These are phyloP conservation scores for Pseudomyrmex pallidus DNA, from an alignment of 1,140 invertebrate genomes.

Conservation along the genomic window DNA sequence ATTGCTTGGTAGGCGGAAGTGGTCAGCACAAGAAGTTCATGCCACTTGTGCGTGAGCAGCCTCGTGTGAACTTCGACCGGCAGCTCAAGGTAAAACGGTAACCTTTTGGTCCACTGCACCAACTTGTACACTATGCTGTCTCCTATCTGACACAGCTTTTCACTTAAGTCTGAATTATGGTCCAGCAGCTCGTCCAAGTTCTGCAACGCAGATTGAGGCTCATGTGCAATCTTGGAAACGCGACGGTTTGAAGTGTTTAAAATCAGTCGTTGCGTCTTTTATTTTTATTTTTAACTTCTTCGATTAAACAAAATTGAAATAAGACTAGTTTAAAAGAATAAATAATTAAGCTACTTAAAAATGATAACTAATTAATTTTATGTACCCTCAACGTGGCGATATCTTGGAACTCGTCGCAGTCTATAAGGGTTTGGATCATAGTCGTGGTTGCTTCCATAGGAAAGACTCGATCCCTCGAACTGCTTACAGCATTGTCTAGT, in stretches of 20 bases:
- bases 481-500: constrained; percentile 94
- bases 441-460: constrained; percentile 92
- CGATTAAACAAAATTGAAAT: neutral
- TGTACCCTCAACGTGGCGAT: constrained; percentile 92
- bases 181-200: constrained; percentile 96
- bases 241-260: neutral
- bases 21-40: constrained; percentile 96
- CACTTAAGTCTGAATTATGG: constrained; percentile 95
- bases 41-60: constrained; percentile 98
- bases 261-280: neutral
- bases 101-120: constrained; percentile 98
- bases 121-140: constrained; percentile 98
- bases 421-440: constrained; percentile 96
- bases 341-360: constrained; percentile 1
- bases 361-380: constrained; percentile 33
- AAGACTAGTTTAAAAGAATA: neutral
- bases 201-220: constrained; percentile 81
- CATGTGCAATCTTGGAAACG: neutral
- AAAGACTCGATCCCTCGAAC: constrained; percentile 92
- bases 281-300: neutral
- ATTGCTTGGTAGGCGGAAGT: constrained; percentile 97
- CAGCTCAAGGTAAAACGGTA: constrained; percentile 98
- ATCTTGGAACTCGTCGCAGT: constrained; percentile 98
- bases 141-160: constrained; percentile 97
- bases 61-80: constrained; percentile 97